Evolutionary conservation across 2,888 invertebrate genomes (phyloP), one percentile per base, ranked within the genome.

Genomic region (Mythimna albipuncta): DNA sequence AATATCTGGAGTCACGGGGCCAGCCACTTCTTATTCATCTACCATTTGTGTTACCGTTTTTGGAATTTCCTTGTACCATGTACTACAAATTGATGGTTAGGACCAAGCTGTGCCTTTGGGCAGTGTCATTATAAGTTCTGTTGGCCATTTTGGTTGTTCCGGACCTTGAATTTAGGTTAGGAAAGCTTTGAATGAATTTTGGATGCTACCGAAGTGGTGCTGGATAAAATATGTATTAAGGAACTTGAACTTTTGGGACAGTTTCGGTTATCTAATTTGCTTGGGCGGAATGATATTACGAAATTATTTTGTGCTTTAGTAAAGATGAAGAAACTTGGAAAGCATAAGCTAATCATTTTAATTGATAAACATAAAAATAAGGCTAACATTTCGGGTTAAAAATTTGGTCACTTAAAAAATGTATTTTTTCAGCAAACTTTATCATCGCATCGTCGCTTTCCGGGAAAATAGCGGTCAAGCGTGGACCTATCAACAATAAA

Each of bases 11-110:
- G 84, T 84, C 87, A 84, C 73, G 62, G 87, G 76, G 72, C 77
- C 72, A 77, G 73, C 76, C 77, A 77, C 79, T 85, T 86, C 72
- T 82, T 87, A 86, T 86, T 86, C 85, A 85, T 82, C 70, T 72
- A 71, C 81, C 84, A 87, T 84, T 84, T 79, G 75, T 83, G 77
- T 76, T 77, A 68, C 72, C 75, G 74, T 77, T 86, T 85, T 83
- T 73, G 65, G 78, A 83, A 81, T 83, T 76, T 77, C 65, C 61
- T 70, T 77, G 72, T 81, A 62, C 69, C 75, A 66, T 81, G 71
- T 77, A 76, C 72, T 76, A 78, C 73, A 86, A 85, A 86, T 81
- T 77, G 86, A 76, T 85, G 81, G 61, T 68, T 69, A 75, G 58
- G 74, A 62, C 69, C 82, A 86, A 61, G 64, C 71, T 79, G 84